phyloP scores from a whole-genome alignment of 2,113 vertebrate species.

The Rhinichthys klamathensis region DNA sequence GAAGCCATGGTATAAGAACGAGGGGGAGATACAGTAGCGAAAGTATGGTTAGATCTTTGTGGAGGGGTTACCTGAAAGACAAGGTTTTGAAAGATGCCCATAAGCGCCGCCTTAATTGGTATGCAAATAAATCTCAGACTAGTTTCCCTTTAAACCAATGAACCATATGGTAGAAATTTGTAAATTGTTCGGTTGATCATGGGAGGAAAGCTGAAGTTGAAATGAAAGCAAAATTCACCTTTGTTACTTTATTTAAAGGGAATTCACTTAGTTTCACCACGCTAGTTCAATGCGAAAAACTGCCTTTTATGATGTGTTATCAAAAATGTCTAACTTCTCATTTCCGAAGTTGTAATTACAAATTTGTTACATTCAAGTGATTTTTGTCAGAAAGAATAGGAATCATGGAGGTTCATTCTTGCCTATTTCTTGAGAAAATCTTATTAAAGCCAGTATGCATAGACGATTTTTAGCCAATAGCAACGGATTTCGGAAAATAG shows the following conservation, averaged over 20 bases:
- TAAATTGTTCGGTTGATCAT: background rate
- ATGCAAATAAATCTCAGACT: slow-evolving; percentile 22
- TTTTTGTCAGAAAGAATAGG: background rate
- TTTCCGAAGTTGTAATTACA: background rate
- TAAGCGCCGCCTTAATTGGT: background rate
- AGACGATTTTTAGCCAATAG: background rate
- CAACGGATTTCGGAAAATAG: background rate
- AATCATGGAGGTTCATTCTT: background rate
- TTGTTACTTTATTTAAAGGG: background rate
- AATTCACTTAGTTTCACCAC: background rate
- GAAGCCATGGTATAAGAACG: slow-evolving; percentile 50
- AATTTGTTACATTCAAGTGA: background rate
- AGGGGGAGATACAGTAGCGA: slow-evolving; percentile 36
- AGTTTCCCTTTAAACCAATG: background rate
- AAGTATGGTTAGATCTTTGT: slow-evolving; percentile 29
- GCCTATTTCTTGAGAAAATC: background rate
- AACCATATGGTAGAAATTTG: background rate
- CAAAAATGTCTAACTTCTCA: background rate
- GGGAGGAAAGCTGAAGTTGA: background rate
- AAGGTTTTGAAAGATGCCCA: background rate
- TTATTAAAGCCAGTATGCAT: background rate
- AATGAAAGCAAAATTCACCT: background rate
- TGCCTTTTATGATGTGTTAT: background rate
- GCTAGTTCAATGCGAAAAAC: background rate
- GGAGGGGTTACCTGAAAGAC: slow-evolving; percentile 16